These are phyloP conservation scores for Sander vitreus DNA, from an alignment of 2,113 vertebrate species.

Conservation along the genomic window DNA sequence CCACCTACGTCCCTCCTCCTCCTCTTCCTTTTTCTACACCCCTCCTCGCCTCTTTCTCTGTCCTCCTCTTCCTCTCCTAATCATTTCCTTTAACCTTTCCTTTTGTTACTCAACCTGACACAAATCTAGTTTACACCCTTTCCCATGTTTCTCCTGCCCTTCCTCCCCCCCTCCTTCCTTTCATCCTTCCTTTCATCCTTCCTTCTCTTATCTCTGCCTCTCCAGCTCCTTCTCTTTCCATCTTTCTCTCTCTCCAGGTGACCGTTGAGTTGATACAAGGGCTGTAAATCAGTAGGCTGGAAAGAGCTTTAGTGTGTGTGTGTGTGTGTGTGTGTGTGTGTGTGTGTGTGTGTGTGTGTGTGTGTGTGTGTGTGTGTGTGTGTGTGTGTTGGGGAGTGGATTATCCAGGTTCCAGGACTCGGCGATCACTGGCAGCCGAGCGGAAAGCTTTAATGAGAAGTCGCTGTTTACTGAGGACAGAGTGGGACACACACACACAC, in stretches of 20 bases:
- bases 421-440: conserved; percentile 65
- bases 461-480: conserved; percentile 75
- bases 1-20: not conserved
- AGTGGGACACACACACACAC: conserved; percentile 58
- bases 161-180: not conserved
- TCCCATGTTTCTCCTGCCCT: not conserved
- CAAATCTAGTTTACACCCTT: conserved; percentile 7
- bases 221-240: not conserved
- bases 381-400: conserved; percentile 63
- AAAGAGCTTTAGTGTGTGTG: conserved; percentile 46
- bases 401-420: conserved; percentile 77
- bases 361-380: conserved; percentile 34
- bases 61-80: not conserved
- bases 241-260: conserved; percentile 51
- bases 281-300: conserved; percentile 56
- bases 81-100: not conserved
- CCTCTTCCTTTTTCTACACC: not conserved
- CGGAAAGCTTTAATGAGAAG: conserved; percentile 81
- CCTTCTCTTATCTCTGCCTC: conserved; percentile 8
- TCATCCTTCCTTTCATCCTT: not conserved
- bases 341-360: conserved; percentile 26
- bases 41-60: not conserved
- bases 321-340: conserved; percentile 19
- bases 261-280: conserved; percentile 41
- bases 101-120: not conserved